Evolutionary conservation across 2,888 invertebrate genomes (phyloP).

Genomic region (Agriopis leucophaearia): DNA sequence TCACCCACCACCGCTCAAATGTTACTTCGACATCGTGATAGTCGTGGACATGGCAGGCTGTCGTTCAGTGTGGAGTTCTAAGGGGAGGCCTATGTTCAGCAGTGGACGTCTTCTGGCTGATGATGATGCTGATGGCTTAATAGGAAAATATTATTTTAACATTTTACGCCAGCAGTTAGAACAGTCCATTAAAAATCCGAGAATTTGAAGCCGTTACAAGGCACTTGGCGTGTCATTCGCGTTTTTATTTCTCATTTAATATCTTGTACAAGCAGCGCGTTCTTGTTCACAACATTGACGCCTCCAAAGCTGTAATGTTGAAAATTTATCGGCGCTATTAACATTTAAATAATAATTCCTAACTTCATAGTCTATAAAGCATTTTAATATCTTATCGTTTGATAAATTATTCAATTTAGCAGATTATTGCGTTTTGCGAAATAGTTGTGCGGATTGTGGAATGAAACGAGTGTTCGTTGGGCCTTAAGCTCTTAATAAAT

Average conservation of each 20-base stretch:
- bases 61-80: too few species aligned
- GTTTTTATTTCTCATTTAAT: conserved; percentile 35
- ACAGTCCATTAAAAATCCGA: conserved; percentile 26
- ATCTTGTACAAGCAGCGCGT: conserved; percentile 40
- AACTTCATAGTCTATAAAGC: conserved; percentile 79
- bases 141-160: conserved; percentile 19
- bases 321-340: conserved; percentile 78
- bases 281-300: conserved; percentile 58
- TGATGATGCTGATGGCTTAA: neutral
- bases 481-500: conserved; percentile 38
- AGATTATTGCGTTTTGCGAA: conserved; percentile 35
- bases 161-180: conserved; percentile 4
- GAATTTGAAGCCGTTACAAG: conserved; percentile 28
- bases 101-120: neutral
- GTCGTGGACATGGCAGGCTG: too few species aligned
- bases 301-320: conserved; percentile 59
- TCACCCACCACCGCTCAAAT: too few species aligned
- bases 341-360: conserved; percentile 80
- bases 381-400: conserved; percentile 77
- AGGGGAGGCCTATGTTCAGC: too few species aligned
- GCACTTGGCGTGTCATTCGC: conserved; percentile 38
- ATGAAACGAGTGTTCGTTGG: conserved; percentile 37
- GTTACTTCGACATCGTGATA: too few species aligned
- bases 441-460: conserved; percentile 37
- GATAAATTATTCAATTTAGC: conserved; percentile 77